Conservation (phyloP, 2,888 invertebrate genomes). For the Andrena trimmerana region DNA sequence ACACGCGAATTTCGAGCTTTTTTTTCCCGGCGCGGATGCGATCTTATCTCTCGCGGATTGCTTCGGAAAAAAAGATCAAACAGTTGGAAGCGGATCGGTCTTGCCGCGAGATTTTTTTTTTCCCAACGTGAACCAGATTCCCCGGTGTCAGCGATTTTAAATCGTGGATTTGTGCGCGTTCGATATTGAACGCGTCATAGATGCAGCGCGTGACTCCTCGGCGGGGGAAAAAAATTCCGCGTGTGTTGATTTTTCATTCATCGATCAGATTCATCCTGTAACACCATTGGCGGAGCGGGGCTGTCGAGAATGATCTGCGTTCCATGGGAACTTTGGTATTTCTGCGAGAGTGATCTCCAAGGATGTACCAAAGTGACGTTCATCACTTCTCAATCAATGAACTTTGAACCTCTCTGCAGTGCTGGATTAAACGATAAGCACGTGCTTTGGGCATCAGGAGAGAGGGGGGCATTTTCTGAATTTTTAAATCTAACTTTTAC, state of each 20-base stretch:
- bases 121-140: background rate
- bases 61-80: background rate
- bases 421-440: too few relatives aligned
- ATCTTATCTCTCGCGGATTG: slow-evolving; percentile 36
- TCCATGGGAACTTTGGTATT: background rate
- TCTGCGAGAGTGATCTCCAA: too few relatives aligned
- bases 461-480: too few relatives aligned
- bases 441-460: too few relatives aligned
- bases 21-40: slow-evolving; percentile 44
- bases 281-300: background rate
- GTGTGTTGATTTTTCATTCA: background rate
- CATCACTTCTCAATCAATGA: too few relatives aligned
- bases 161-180: slow-evolving; percentile 3
- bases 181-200: background rate
- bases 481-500: too few relatives aligned
- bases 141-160: slow-evolving; percentile 9
- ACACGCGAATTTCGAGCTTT: slow-evolving; percentile 50
- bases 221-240: background rate
- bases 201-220: background rate
- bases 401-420: too few relatives aligned
- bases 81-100: background rate
- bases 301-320: background rate
- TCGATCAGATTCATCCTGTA: background rate
- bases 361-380: too few relatives aligned
- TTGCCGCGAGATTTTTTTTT: slow-evolving; percentile 6